Evolutionary conservation across 1,140 invertebrate genomes (phyloP), one percentile per base, ranked within the genome.

Genomic region (Archivesica marissinica): DNA sequence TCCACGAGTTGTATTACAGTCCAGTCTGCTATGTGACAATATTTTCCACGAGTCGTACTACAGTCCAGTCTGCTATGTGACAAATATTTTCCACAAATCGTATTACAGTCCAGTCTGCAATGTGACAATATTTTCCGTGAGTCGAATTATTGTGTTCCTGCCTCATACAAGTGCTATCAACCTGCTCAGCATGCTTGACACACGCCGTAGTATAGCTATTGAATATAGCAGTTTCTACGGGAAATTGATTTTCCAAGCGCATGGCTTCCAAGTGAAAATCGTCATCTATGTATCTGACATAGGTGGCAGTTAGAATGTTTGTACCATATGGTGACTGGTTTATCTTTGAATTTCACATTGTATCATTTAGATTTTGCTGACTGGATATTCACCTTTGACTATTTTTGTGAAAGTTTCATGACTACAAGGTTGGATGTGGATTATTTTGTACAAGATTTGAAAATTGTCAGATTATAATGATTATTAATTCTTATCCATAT

Each of bases 201-300:
- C 59, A 35, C 59, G 30, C 13, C n/a, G n/a, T n/a, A n/a, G n/a
- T n/a, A n/a, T 35, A 64, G 28, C 59, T 33, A 64, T 64, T 64
- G 59, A 64, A 64, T 64, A 13, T 64, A 64, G 59, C 59, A 9
- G 15, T 64, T n/a, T 64, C 59, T 64, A 30, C 13, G 59, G 30
- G 15, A 64, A 64, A 64, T 64, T 64, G 59, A 64, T 64, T 64
- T 64, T 64, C 59, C 59, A 35, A 64, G 59, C 59, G n/a, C 59
- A 64, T 64, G 59, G 59, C 38, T n/a, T 64, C 59, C 33, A 6
- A 35, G 59, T 64, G 59, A 64, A 64, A 52, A n/a, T 52, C 50
- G 17, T 52, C 17, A 28, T 25, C n/a, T n/a, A n/a, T n/a, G n/a
- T n/a, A 11, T 64, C 59, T 64, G 11, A 1, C 4, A 59, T 25